These are phyloP conservation scores for Hyposmocoma kahamanoa DNA, from an alignment of 1,140 invertebrate species.

Conservation along the genomic window DNA sequence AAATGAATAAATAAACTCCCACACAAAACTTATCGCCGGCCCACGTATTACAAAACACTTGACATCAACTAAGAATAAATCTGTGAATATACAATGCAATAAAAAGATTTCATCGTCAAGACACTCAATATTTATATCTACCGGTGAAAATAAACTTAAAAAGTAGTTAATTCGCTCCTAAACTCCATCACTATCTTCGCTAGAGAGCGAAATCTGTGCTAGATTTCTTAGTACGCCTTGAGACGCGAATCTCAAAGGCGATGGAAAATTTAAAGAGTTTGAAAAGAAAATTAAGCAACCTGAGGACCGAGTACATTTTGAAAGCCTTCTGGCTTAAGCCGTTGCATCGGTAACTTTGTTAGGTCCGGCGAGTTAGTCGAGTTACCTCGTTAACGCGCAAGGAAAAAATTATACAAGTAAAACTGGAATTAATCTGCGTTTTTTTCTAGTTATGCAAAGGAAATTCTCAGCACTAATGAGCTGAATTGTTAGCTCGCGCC, in stretches of 20 bases:
- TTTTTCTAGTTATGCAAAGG: constrained; percentile 40
- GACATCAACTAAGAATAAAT: constrained; percentile 44
- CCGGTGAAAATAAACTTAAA: constrained; percentile 12
- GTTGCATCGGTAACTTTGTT: constrained; percentile 59
- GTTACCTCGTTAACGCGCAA: constrained; percentile 58
- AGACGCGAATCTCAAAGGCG: constrained; percentile 53
- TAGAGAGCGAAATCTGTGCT: constrained; percentile 6
- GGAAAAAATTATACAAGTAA: constrained; percentile 50
- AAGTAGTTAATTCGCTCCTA: constrained; percentile 9
- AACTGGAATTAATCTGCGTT: constrained; percentile 55
- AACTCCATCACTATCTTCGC: constrained; percentile 16
- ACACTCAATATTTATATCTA: background rate
- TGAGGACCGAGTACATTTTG: constrained; percentile 27
- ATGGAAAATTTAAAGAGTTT: constrained; percentile 63
- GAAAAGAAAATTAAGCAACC: constrained; percentile 60
- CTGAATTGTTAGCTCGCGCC: constrained; percentile 37
- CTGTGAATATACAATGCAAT: constrained; percentile 50
- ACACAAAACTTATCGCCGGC: constrained; percentile 40
- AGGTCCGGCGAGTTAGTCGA: constrained; percentile 31
- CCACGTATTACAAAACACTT: constrained; percentile 45
- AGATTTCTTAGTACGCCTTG: constrained; percentile 36
- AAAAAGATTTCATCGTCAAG: constrained; percentile 17
- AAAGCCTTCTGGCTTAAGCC: constrained; percentile 40
- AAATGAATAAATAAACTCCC: constrained; percentile 50
- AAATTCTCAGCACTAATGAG: constrained; percentile 54